Conservation (phyloP, 2,797 vertebrate genomes). For the Notolabrus celidotus region DNA sequence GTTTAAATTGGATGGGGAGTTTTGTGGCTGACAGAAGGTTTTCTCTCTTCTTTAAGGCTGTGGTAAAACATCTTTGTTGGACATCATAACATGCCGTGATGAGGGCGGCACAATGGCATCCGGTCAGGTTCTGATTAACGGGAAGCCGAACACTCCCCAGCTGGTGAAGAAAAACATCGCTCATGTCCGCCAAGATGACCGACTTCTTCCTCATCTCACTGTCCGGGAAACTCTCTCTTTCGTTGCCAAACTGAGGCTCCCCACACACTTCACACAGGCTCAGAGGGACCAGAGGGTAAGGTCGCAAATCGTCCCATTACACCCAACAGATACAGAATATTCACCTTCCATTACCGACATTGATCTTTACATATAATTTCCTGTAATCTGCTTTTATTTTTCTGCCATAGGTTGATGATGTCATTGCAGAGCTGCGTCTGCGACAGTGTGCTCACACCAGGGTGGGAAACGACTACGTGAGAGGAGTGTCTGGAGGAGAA, state of each 20-base stretch:
- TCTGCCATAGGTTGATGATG: constrained; percentile 90
- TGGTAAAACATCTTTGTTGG: constrained; percentile 93
- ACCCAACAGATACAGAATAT: background rate
- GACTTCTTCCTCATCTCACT: constrained; percentile 93
- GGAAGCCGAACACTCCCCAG: constrained; percentile 87
- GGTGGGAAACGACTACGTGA: constrained; percentile 90
- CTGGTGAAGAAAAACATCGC: constrained; percentile 92
- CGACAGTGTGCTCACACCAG: constrained; percentile 94
- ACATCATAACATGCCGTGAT: constrained; percentile 93
- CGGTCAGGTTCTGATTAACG: constrained; percentile 91
- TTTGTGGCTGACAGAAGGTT: background rate
- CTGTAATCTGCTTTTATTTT: background rate
- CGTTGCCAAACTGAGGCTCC: constrained; percentile 92
- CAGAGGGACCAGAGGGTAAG: constrained; percentile 93
- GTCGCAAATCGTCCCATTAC: background rate
- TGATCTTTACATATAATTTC: no score
- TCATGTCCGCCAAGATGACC: constrained; percentile 94
- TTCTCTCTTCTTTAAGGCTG: constrained; percentile 82
- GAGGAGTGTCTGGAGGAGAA: constrained; percentile 94
- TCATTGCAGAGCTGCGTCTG: constrained; percentile 94
- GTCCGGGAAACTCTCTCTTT: constrained; percentile 94
- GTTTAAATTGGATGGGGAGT: background rate
- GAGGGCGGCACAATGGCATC: constrained; percentile 88
- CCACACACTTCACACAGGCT: constrained; percentile 89
- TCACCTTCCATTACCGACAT: no score